Evolutionary conservation across 2,113 vertebrate species (phyloP), one percentile per base, ranked within the genome.

Genomic region (Clarias magur): DNA sequence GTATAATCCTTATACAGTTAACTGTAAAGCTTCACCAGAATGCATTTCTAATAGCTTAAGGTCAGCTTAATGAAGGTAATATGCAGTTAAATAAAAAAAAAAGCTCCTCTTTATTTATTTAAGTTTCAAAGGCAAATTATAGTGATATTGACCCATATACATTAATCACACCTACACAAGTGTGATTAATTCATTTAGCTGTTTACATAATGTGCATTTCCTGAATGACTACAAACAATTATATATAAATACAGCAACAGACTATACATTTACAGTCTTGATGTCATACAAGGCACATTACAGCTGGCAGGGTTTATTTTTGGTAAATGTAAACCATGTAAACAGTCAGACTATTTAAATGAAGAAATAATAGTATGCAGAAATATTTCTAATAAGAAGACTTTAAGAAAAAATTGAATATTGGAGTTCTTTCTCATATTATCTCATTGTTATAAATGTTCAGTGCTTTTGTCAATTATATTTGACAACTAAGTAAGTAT

Each of bases 131-230:
- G 42, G 42, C 42, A 42, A 42, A 42, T 42, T 42, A 42, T 42
- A 42, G 4, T 42, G 42, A 42, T 42, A 42, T 42, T 42, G 42
- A 42, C 42, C 48, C 48, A 48, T 48, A 48, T 48, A 7, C 48
- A 48, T 48, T 54, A 73, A 85, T 85, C 53, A 53, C 17, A 25
- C 79, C 62, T 81, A 62, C 76, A 88, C 83, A 56, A 12, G 42
- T 62, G 56, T 63, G 62, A 80, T 83, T 85, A 85, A 82, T 84
- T 79, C 75, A 88, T 86, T 57, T 63, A 72, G 78, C 83, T 76
- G 59, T 73, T 79, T 90, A 84, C 65, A 75, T 81, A 85, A 84
- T 75, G 59, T 84, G 63, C 73, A 80, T 86, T 88, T 86, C 85
- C 81, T 86, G 86, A 84, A 72, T 73, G 80, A 63, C 59, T 75